These are phyloP conservation scores for Perodicticus potto DNA, from an alignment of 2,797 vertebrate species.

Conservation along the genomic window DNA sequence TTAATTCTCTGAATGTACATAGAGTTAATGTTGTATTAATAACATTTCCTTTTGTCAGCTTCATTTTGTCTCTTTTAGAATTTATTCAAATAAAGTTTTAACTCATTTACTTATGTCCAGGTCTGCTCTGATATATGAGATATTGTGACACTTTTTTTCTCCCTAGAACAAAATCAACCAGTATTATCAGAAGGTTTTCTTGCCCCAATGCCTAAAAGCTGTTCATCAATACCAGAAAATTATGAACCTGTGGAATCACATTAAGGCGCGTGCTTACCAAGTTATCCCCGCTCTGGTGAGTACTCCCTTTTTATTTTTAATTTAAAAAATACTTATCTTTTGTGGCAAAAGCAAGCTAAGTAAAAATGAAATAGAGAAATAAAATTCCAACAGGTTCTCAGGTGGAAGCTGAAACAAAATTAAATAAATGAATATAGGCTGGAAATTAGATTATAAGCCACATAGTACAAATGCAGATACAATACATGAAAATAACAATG, in stretches of 20 bases:
- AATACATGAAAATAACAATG: constrained; percentile 38
- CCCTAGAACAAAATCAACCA: constrained; percentile 49
- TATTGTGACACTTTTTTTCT: constrained; percentile 6
- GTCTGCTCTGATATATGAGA: neutral
- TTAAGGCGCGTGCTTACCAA: neutral
- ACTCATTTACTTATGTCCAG: neutral
- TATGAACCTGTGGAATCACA: neutral
- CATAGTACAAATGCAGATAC: neutral
- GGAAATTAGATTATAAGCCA: constrained; percentile 26
- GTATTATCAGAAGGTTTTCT: neutral
- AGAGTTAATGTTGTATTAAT: constrained; percentile 19
- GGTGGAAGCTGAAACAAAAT: constrained; percentile 5
- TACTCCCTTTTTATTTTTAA: neutral
- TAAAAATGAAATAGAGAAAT: neutral
- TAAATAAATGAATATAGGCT: constrained; percentile 15
- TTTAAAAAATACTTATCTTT: neutral
- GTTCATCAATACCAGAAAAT: neutral
- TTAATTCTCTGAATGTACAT: neutral
- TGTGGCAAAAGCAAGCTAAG: neutral
- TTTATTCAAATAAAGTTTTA: neutral
- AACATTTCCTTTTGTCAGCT: neutral
- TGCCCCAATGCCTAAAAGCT: neutral
- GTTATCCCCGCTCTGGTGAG: neutral
- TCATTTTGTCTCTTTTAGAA: neutral
- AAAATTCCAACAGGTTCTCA: neutral